phyloP scores from a whole-genome alignment of 2,113 vertebrate genomes.

The Zingel zingel region DNA sequence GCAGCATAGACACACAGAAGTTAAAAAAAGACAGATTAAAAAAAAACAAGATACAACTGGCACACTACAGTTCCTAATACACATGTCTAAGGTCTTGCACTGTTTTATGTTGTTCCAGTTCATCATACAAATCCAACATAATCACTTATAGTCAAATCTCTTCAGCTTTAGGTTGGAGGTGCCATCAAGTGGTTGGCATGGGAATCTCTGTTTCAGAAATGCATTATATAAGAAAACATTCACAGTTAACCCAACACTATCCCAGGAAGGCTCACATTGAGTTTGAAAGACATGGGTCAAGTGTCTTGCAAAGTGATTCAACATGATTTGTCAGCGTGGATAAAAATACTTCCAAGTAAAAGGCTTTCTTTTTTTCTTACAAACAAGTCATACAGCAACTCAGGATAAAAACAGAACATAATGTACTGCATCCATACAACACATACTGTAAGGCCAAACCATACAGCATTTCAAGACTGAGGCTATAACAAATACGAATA shows the following conservation, averaged over 20 bases:
- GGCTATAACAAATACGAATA: background rate
- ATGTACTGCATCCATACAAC: background rate
- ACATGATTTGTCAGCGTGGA: background rate
- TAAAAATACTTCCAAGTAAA: background rate
- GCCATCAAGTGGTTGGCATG: constrained; percentile 45
- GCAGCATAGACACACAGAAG: background rate
- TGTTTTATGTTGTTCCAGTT: background rate
- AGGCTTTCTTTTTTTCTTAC: too few species aligned
- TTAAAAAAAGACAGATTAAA: background rate
- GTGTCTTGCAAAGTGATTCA: background rate
- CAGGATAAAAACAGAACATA: background rate
- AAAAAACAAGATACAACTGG: background rate
- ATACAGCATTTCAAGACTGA: background rate
- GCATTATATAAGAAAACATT: constrained; percentile 15
- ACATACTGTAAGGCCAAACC: background rate
- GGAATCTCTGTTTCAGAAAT: constrained; percentile 4
- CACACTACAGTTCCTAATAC: background rate
- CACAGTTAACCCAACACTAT: background rate
- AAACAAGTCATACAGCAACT: background rate
- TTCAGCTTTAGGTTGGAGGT: constrained; percentile 6
- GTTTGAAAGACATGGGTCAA: background rate
- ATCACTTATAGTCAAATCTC: background rate
- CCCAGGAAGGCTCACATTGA: background rate
- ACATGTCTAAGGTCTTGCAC: background rate
- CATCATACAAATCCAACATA: background rate